Evolutionary conservation across 2,113 vertebrate species (phyloP).

Genomic region (Apodemus sylvaticus): DNA sequence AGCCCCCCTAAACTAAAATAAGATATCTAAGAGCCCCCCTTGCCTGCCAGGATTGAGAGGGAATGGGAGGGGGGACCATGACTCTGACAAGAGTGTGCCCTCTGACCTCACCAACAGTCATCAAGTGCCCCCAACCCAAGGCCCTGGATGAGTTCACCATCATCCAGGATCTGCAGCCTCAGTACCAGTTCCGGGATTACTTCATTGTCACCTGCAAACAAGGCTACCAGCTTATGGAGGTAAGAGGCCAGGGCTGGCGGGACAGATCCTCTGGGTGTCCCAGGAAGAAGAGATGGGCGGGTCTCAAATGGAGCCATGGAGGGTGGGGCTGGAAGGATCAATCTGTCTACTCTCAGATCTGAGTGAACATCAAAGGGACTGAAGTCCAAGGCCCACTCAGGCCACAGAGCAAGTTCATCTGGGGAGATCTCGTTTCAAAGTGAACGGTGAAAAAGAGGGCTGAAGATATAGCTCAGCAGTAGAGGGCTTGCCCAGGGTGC

Average conservation of each 20-base stretch:
- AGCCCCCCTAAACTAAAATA: background rate
- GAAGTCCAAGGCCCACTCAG: background rate
- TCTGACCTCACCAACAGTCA: slow-evolving; percentile 75
- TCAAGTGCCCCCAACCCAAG: slow-evolving; percentile 85
- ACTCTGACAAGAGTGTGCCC: background rate
- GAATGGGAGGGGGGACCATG: background rate
- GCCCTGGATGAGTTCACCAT: slow-evolving; percentile 83
- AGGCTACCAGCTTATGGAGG: slow-evolving; percentile 86
- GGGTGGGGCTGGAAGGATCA: background rate
- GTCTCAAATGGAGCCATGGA: background rate
- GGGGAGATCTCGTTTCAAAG: background rate
- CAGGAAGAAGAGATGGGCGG: background rate
- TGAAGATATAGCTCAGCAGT: background rate
- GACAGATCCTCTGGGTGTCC: background rate
- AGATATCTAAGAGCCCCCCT: background rate
- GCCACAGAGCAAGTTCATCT: background rate
- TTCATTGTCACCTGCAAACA: slow-evolving; percentile 83
- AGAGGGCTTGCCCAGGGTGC: background rate
- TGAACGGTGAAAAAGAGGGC: background rate
- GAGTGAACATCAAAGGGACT: background rate
- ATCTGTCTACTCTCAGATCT: background rate
- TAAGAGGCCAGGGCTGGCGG: slow-evolving; percentile 63
- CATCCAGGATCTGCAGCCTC: slow-evolving; percentile 83
- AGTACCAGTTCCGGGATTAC: slow-evolving; percentile 86
- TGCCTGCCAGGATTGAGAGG: background rate